Conservation (phyloP, 1,140 invertebrate species). For the Aphelenchoides besseyi region DNA sequence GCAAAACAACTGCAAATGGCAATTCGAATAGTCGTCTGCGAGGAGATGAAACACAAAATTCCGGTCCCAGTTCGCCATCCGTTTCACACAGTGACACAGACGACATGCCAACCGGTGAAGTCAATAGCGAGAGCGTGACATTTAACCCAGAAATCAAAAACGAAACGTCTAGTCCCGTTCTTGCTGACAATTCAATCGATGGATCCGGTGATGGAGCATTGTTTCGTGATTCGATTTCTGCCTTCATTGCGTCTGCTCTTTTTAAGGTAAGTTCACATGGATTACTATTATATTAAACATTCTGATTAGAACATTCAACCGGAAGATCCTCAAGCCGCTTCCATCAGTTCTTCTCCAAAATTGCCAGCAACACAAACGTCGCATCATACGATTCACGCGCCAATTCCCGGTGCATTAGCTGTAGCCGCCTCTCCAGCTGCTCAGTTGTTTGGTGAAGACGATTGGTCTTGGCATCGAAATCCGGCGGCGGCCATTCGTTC, state of each 20-base stretch:
- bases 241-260: neutral
- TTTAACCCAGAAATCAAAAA: too few species aligned
- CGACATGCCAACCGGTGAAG: neutral
- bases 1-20: too few species aligned
- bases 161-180: too few species aligned
- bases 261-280: conserved; percentile 23
- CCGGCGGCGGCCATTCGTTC: conserved; percentile 61
- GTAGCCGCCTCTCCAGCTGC: conserved; percentile 59
- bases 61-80: neutral
- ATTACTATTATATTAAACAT: neutral
- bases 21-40: neutral
- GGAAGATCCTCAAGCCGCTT: conserved; percentile 19
- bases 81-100: neutral
- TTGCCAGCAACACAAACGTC: conserved; percentile 1
- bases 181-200: too few species aligned
- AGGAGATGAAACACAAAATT: neutral
- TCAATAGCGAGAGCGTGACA: neutral
- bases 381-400: conserved; percentile 29
- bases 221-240: neutral
- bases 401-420: conserved; percentile 58
- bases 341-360: conserved; percentile 20
- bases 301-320: conserved; percentile 31
- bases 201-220: neutral
- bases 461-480: conserved; percentile 61
- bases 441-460: conserved; percentile 53